A percentile compares a stretch with the other conserved stretches of the same genome.
These are phyloP conservation scores for Brachyptera risi DNA, from an alignment of 2,888 invertebrate species.

Conservation along the genomic window DNA sequence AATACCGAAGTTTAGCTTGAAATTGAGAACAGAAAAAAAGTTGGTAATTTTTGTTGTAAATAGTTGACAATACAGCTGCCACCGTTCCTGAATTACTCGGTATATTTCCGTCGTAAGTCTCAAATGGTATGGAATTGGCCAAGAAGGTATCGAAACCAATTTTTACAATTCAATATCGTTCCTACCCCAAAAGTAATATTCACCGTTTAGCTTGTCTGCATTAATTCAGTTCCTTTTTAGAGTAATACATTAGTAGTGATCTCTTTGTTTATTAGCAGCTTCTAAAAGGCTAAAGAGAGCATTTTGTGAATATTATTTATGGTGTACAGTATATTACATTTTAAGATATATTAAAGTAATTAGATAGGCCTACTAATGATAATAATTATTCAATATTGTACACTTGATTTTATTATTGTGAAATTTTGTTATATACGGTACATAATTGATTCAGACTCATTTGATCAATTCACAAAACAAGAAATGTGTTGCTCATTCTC, in stretches of 20 bases:
- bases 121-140: too few relatives aligned
- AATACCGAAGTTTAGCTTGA: too few relatives aligned
- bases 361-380: not conserved
- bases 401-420: not conserved
- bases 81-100: too few relatives aligned
- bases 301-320: constrained; percentile 7
- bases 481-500: too few relatives aligned
- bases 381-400: not conserved
- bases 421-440: constrained; percentile 13
- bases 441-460: too few relatives aligned
- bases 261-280: not conserved
- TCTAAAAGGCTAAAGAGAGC: not conserved
- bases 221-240: not conserved
- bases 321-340: not conserved
- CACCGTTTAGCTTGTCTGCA: constrained; percentile 1
- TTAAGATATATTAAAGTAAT: not conserved
- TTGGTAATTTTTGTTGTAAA: too few relatives aligned
- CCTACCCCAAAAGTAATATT: not conserved
- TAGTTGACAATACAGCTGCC: too few relatives aligned
- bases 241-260: too few relatives aligned
- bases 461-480: too few relatives aligned
- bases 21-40: too few relatives aligned
- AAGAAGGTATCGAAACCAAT: too few relatives aligned
- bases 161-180: constrained; percentile 3
- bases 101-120: too few relatives aligned